Percentiles rank a stretch among this genome's conserved stretches.
These are phyloP conservation scores for Smithornis capensis DNA, from an alignment of 2,113 vertebrate genomes.

Conservation along the genomic window DNA sequence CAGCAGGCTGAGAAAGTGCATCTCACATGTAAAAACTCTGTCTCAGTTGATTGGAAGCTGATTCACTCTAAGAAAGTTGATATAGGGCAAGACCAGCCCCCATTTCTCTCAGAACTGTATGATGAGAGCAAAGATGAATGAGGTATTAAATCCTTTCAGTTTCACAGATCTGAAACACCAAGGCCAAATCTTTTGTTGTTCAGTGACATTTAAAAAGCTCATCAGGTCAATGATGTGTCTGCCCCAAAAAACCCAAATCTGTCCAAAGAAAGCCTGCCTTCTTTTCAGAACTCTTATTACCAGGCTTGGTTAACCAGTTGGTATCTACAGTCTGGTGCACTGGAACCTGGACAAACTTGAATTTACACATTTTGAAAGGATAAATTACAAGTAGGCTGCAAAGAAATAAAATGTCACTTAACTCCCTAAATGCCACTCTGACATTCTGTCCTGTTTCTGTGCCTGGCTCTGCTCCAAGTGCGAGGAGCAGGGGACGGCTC, in stretches of 20 bases:
- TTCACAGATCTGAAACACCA: neutral
- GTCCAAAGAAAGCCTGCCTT: neutral
- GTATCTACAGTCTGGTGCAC: neutral
- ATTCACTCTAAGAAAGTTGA: neutral
- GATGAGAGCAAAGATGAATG: neutral
- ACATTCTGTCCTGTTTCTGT: neutral
- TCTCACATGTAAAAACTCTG: neutral
- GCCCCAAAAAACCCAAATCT: neutral
- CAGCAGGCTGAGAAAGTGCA: neutral
- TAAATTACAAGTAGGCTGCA: neutral
- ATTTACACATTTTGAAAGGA: neutral
- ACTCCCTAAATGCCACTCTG: neutral
- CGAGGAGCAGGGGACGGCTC: neutral
- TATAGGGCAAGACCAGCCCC: neutral
- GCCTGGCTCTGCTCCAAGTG: neutral
- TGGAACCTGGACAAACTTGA: neutral
- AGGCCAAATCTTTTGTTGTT: neutral
- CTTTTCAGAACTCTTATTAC: neutral
- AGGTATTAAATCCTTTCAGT: neutral
- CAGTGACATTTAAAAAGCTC: neutral
- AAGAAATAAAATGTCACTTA: neutral
- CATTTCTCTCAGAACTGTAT: neutral
- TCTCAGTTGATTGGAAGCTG: neutral
- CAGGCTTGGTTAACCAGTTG: neutral
- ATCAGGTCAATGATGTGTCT: neutral